Conservation (phyloP, 1,140 invertebrate species). For the Drosophila mayri region DNA sequence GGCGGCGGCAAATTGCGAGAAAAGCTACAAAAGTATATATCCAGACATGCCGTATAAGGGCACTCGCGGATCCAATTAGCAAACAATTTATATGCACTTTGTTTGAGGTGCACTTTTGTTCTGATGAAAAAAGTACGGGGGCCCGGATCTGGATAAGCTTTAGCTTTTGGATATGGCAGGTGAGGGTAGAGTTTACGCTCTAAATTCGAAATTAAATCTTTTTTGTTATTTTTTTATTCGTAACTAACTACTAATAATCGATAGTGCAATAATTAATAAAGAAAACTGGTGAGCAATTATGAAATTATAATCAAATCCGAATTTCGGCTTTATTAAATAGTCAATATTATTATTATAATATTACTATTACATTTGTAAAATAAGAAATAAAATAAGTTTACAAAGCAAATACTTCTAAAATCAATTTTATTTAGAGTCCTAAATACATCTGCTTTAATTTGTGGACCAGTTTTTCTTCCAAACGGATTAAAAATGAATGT, state of each 20-base stretch:
- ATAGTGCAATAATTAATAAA: no score
- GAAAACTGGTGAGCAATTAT: no score
- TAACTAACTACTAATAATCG: no score
- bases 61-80: constrained; percentile 45
- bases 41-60: constrained; percentile 30
- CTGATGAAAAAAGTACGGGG: not conserved
- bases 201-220: not conserved
- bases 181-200: constrained; percentile 5
- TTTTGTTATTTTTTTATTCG: not conserved
- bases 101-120: constrained; percentile 16
- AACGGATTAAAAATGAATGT: not conserved
- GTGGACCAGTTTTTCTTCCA: not conserved
- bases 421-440: no score
- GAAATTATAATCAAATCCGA: not conserved
- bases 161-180: not conserved
- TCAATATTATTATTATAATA: no score
- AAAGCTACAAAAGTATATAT: constrained; percentile 40
- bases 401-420: no score
- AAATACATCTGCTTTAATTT: constrained; percentile 6
- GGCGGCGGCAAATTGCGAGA: constrained; percentile 42
- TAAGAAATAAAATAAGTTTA: no score
- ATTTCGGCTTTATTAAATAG: not conserved
- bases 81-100: constrained; percentile 54
- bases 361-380: not conserved
- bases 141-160: constrained; percentile 11